phyloP scores from a whole-genome alignment of 1,140 invertebrate genomes.

The Chironomus tepperi region DNA sequence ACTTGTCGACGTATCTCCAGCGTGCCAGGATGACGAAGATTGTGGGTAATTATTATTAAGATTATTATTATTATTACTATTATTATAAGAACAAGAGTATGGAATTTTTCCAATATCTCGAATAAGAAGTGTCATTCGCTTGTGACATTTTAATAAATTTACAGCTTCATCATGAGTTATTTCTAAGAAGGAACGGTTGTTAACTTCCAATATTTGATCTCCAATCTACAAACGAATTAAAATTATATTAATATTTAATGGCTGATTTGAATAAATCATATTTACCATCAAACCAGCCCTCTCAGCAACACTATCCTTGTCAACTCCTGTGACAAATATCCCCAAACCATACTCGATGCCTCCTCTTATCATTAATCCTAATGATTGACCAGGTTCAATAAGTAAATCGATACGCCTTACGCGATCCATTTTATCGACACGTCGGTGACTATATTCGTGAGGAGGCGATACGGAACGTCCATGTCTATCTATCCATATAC shows the following conservation, averaged over 20 bases:
- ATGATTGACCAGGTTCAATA: constrained; percentile 79
- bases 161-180: constrained; percentile 91
- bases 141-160: constrained; percentile 78
- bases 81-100: constrained; percentile 74
- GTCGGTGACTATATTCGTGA: constrained; percentile 45
- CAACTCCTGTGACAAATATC: constrained; percentile 90
- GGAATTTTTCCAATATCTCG: constrained; percentile 86
- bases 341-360: constrained; percentile 89
- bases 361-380: constrained; percentile 89
- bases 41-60: constrained; percentile 50
- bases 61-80: constrained; percentile 31
- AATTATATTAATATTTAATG: no score
- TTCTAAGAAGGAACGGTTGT: constrained; percentile 81
- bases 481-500: constrained; percentile 85
- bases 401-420: constrained; percentile 57
- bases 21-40: constrained; percentile 47
- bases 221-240: constrained; percentile 75
- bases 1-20: constrained; percentile 54
- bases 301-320: constrained; percentile 84
- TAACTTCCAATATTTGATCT: constrained; percentile 90
- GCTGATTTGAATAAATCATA: no score
- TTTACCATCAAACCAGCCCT: constrained; percentile 79
- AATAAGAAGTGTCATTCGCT: constrained; percentile 76
- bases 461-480: constrained; percentile 83
- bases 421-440: constrained; percentile 38